phyloP scores from a whole-genome alignment of 2,797 vertebrate species.

The Macrochelys suwanniensis region DNA sequence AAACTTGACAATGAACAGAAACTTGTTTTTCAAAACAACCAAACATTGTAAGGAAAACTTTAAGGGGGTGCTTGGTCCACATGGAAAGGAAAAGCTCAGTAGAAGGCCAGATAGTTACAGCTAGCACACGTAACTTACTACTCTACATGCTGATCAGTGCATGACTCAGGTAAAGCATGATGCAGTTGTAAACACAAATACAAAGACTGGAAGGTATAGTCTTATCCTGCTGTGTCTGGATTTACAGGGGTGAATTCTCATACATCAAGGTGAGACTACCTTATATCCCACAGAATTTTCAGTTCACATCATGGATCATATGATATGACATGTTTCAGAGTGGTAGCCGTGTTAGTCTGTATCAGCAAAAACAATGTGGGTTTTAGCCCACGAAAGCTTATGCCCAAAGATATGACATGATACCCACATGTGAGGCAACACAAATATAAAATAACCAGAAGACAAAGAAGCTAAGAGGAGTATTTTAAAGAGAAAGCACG shows the following conservation, averaged over 20 bases:
- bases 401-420: background rate
- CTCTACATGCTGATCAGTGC: background rate
- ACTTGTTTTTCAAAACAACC: background rate
- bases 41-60: background rate
- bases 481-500: rapidly evolving
- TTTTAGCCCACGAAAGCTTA: too few species aligned
- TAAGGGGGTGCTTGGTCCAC: background rate
- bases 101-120: background rate
- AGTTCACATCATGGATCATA: background rate
- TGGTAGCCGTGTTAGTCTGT: too few species aligned
- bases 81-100: background rate
- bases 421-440: background rate
- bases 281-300: background rate
- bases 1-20: background rate
- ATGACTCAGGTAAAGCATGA: background rate
- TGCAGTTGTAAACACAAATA: background rate
- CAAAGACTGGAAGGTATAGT: background rate
- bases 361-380: too few species aligned
- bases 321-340: background rate
- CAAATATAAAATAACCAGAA: background rate
- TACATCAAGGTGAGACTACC: background rate
- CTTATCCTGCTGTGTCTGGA: background rate
- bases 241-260: background rate
- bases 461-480: background rate
- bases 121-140: background rate